Evolutionary conservation across 2,797 vertebrate genomes (phyloP), one percentile per base, ranked within the genome.

Genomic region (Typhlichthys subterraneus): DNA sequence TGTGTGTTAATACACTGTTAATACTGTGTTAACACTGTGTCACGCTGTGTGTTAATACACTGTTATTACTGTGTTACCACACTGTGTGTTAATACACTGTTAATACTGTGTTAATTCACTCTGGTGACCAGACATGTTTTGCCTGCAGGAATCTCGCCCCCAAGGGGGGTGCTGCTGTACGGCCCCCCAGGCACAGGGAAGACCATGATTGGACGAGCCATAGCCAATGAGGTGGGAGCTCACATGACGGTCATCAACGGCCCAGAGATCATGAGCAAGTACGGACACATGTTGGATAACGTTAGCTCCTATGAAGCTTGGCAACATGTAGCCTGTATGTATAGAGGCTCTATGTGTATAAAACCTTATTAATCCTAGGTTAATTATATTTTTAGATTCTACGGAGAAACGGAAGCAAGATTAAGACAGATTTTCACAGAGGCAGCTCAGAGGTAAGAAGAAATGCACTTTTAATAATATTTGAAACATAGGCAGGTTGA

Each of bases 241-340:
- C 90, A 95, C 3, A 91, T 99, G 88, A 94, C 85, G 0, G 92
- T 97, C 48, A 96, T 99, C 89, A 99, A 99, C 3, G 98, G 97
- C 9, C 96, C 98, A 5, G 98, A 99, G 90, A 95, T 99, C 88
- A 92, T 99, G 87, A 99, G 97, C 97, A 99, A 98, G 98, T 99
- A 93, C 73, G 89, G 87, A 8, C 8, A 4, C 38, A 9, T 29
- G 19, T 23, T 23, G 19, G 19, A 23, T 23, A 23, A 23, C 2
- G 19, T 23, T 23, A 23, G 19, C 19, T 23, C 19, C 2, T 23
- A 23, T 23, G 19, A 23, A 23, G 19, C 1, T 19, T 19, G 19
- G 19, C 19, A 19, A 19, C 19, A 19, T 19, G 19, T 19, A 19
- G 19, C 19, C 19, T 23, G 19, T 23, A 23, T 23, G 19, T 23